Base-by-base conservation (phyloP, 2,797 vertebrate species). In the Cottoperca gobio region DNA sequence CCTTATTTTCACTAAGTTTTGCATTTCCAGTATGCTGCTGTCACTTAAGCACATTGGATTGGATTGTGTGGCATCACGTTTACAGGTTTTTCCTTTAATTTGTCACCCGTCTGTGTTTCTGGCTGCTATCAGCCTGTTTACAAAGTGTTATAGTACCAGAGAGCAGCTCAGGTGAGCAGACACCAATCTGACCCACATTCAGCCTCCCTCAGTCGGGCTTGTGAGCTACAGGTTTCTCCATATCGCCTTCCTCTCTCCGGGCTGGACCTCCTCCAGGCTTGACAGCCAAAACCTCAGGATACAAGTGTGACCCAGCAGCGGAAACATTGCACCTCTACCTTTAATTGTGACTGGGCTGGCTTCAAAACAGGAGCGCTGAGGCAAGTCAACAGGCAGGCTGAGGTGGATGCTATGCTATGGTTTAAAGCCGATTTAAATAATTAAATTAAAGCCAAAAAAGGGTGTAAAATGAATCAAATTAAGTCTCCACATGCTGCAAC, bases 281-380 rank as follows among this genome's bases (percentile, higher is more conserved):
- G 79, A 88, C 88, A 87, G 86, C 89, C 81, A 92, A 86, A 43
- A 61, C 65, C 83, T 64, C 55, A 23, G 79, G 83, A 87, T 67
- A 66, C 50, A 67, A 76, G 71, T 31, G 86, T 81, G 88, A 86
- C 68, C 43, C 65, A 68, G 78, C 80, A 68, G 78, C 31, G 79
- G 90, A 90, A 92, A 94, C 90, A 53, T 31, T 69, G 85, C 86
- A 86, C 90, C 86, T 83, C 78, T 54, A 80, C 45, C 81, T 78
- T 91, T 76, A 86, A 86, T 66, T 85, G 85, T 75, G 84, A 79
- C 74, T 69, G 75, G 64, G 69, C 60, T 63, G 40, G 60, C 73
- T 54, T 52, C 50, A 6, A 68, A 67, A 62, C 31, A 6, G n/a
- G 39, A 73, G 64, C 58, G 70, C 53, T 8, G 58, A 74, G 17